phyloP scores from a whole-genome alignment of 2,113 vertebrate species.

The Dipodomys spectabilis region DNA sequence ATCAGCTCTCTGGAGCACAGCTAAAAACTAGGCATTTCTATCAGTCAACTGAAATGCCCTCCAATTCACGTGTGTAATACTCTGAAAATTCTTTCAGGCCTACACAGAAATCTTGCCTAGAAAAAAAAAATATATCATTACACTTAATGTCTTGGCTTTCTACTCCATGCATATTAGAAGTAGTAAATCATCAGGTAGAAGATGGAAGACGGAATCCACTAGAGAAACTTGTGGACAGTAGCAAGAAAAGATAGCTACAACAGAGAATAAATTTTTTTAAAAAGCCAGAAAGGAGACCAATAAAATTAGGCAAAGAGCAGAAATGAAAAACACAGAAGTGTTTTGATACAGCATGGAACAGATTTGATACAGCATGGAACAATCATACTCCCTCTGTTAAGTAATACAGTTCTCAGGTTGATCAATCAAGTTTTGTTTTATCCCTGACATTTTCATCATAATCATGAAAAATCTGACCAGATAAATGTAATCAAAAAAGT shows the following conservation, averaged over 20 bases:
- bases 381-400: not conserved
- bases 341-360: not conserved
- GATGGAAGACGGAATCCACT: not conserved
- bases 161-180: constrained; percentile 52
- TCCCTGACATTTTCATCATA: not conserved
- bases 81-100: not conserved
- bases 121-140: constrained; percentile 63
- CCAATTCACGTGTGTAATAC: constrained; percentile 38
- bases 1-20: not conserved
- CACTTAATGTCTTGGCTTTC: constrained; percentile 58
- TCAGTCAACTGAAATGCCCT: constrained; percentile 1
- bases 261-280: not conserved
- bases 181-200: constrained; percentile 49
- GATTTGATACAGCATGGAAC: not conserved
- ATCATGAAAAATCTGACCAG: not conserved
- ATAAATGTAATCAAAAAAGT: not conserved
- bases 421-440: not conserved
- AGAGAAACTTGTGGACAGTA: not conserved
- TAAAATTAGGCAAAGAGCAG: not conserved
- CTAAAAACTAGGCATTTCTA: not conserved
- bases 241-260: not conserved
- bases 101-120: constrained; percentile 47
- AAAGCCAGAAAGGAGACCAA: not conserved
- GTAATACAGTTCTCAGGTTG: not conserved
- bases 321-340: not conserved